These are phyloP conservation scores for Lota lota DNA, from an alignment of 2,113 vertebrate genomes.

Conservation along the genomic window DNA sequence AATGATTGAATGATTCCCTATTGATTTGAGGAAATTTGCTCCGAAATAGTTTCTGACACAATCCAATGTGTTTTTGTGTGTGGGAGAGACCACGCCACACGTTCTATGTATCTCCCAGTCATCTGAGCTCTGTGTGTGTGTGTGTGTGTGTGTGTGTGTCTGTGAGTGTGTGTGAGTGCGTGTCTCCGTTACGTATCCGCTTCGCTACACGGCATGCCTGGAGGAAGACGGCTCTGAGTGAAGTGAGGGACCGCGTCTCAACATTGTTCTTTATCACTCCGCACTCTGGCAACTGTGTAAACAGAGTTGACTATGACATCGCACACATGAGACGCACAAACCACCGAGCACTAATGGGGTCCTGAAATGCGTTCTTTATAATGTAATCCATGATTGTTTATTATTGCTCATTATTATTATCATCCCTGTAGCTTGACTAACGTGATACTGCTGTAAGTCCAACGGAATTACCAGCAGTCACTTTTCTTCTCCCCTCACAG, in stretches of 20 bases:
- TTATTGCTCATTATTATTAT: slow-evolving; percentile 18
- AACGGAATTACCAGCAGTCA: neutral
- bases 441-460: slow-evolving; percentile 22
- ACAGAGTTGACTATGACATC: slow-evolving; percentile 40
- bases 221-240: slow-evolving; percentile 10
- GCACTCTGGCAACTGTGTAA: slow-evolving; percentile 47
- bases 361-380: slow-evolving; percentile 29
- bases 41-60: slow-evolving; percentile 45
- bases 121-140: slow-evolving; percentile 8
- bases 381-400: slow-evolving; percentile 34
- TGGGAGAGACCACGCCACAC: slow-evolving; percentile 30
- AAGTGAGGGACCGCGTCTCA: slow-evolving; percentile 24
- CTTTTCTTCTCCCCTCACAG: neutral
- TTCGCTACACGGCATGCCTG: neutral
- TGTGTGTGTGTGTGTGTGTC: too few relatives aligned
- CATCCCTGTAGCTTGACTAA: slow-evolving; percentile 19
- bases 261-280: slow-evolving; percentile 40
- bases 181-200: neutral
- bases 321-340: slow-evolving; percentile 11
- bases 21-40: slow-evolving; percentile 46
- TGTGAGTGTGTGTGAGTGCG: too few relatives aligned
- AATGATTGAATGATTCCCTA: slow-evolving; percentile 52
- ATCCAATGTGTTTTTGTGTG: slow-evolving; percentile 47
- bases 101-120: slow-evolving; percentile 34
- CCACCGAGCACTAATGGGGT: slow-evolving; percentile 35